Evolutionary conservation across 2,797 vertebrate genomes (phyloP), one percentile per base, ranked within the genome.

Genomic region (Mormyrops boulengeri): DNA sequence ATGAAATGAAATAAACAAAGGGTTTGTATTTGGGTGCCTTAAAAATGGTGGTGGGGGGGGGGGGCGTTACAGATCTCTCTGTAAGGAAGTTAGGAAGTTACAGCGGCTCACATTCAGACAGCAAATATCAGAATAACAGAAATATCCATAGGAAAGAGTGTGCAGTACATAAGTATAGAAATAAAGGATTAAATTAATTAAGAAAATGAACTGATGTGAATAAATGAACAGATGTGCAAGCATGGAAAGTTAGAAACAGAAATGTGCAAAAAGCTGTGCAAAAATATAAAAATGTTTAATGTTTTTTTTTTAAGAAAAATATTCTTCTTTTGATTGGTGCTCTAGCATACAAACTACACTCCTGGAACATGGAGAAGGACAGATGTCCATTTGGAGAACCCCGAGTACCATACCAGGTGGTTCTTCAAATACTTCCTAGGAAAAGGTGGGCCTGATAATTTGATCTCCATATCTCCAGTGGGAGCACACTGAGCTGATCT

Each of bases 361-460:
- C 98, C 98, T 0, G 97, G 97, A 91, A 98, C 97, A 4, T 99
- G 98, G 99, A 97, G 97, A 93, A 97, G 98, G 95, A 99, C 98
- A 0, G 98, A 99, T 2, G 98, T 99, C 93, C 99, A 99, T 95
- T 95, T 99, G 96, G 98, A 99, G 95, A 99, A 99, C 93, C 98
- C 99, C 1, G 99, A 99, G 90, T 99, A 98, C 95, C 98, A 99
- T 93, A 99, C 99, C 92, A 97, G 99, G 96, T 99, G 99, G 99
- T 99, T 98, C 94, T 99, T 99, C 94, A 99, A 98, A 93, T 99
- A 99, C 94, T 99, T 99, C 94, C 96, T 99, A 93, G 99, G 99
- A 94, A 99, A 99, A 99, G 99, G 99, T 99, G 95, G 1, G 30
- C 17, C 55, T 88, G 7, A 62, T 22, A 12, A 55, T 34, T 38